These are phyloP conservation scores for Trogon surrucura DNA, from an alignment of 2,113 vertebrate genomes.

Conservation along the genomic window DNA sequence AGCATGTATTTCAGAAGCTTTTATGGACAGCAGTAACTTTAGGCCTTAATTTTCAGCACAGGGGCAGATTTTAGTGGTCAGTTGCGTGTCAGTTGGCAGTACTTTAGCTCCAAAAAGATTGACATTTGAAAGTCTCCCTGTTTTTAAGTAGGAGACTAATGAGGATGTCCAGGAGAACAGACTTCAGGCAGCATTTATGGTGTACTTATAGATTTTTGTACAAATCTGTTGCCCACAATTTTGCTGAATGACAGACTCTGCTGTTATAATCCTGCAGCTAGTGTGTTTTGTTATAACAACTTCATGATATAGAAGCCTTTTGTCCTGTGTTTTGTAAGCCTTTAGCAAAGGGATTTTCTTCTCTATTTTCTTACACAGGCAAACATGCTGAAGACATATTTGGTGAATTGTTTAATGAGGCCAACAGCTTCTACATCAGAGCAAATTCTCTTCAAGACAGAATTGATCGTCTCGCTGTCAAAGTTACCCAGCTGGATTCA, in stretches of 20 bases:
- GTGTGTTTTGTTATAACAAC: background rate
- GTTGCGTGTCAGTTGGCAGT: background rate
- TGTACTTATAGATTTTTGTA: background rate
- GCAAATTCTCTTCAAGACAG: conserved; percentile 98
- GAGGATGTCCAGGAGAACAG: background rate
- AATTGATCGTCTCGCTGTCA: conserved; percentile 96
- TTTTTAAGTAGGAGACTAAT: background rate
- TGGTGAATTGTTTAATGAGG: conserved; percentile 96
- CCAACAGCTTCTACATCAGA: conserved; percentile 95
- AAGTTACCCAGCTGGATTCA: conserved; percentile 99
- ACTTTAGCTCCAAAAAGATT: background rate
- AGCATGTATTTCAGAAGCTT: background rate
- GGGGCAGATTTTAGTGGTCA: background rate
- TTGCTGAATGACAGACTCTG: background rate
- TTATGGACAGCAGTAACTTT: background rate
- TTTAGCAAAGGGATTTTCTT: conserved; percentile 9
- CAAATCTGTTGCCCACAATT: background rate
- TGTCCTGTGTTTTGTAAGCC: background rate
- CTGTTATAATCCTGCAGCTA: background rate
- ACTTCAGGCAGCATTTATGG: background rate
- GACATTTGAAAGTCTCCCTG: background rate
- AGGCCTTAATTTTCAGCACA: background rate
- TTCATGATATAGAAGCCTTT: background rate
- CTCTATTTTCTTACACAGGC: conserved; percentile 77
- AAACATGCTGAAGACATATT: conserved; percentile 99